Evolutionary conservation across 2,113 vertebrate species (phyloP).

Genomic region (Heterotis niloticus): DNA sequence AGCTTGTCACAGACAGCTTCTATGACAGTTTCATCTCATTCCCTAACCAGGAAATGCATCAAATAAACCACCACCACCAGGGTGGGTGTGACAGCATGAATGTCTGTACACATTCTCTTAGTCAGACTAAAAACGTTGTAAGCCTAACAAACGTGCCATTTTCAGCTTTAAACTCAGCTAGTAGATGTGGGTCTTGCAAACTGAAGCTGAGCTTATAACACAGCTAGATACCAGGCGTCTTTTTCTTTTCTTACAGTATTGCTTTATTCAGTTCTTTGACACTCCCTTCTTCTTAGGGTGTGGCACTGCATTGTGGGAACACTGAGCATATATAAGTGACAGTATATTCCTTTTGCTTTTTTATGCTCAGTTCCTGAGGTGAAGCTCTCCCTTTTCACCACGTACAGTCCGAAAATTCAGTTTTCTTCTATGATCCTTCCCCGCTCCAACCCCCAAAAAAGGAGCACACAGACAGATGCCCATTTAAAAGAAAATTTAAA

Average conservation of each 20-base stretch:
- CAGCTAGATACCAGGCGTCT: constrained; percentile 45
- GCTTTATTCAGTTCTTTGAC: constrained; percentile 53
- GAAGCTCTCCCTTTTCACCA: constrained; percentile 36
- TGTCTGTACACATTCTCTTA: neutral
- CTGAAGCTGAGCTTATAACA: constrained; percentile 26
- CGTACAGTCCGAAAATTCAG: constrained; percentile 51
- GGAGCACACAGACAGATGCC: neutral
- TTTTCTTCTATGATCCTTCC: constrained; percentile 27
- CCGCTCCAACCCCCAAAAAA: constrained; percentile 31
- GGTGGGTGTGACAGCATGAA: neutral
- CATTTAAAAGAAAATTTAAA: neutral
- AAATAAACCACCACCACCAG: neutral
- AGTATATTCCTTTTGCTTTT: neutral
- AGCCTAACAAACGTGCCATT: constrained; percentile 52
- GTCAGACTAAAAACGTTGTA: constrained; percentile 34
- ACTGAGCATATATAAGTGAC: neutral
- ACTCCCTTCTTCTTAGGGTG: constrained; percentile 35
- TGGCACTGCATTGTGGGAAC: constrained; percentile 31
- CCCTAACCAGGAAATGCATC: neutral
- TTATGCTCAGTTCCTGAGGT: constrained; percentile 52
- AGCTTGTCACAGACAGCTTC: neutral
- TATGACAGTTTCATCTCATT: neutral
- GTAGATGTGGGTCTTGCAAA: constrained; percentile 53
- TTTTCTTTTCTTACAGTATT: constrained; percentile 61
- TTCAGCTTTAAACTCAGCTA: constrained; percentile 54